These are phyloP conservation scores for Naja naja DNA, from an alignment of 2,113 vertebrate genomes.

Conservation along the genomic window DNA sequence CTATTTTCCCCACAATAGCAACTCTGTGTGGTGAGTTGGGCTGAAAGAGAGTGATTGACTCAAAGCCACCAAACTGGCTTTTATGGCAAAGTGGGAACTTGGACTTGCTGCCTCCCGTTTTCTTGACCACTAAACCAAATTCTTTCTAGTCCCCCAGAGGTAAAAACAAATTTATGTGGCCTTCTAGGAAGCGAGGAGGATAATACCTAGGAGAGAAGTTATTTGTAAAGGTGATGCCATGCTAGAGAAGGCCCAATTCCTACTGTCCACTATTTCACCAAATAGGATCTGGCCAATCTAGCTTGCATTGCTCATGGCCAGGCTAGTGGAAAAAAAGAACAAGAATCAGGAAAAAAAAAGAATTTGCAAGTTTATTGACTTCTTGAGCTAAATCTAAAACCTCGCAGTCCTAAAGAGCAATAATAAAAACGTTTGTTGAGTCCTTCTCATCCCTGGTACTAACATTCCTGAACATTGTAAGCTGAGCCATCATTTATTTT, in stretches of 20 bases:
- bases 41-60: neutral
- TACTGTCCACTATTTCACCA: neutral
- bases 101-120: neutral
- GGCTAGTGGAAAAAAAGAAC: neutral
- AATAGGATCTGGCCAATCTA: neutral
- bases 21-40: neutral
- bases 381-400: neutral
- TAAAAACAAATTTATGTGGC: neutral
- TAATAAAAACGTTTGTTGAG: neutral
- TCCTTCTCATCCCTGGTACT: neutral
- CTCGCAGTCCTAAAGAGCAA: neutral
- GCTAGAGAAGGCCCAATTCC: neutral
- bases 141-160: neutral
- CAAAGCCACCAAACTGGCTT: neutral
- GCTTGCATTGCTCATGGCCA: neutral
- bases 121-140: neutral
- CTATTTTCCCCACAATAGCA: neutral
- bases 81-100: neutral
- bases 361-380: neutral
- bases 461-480: neutral
- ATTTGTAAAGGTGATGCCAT: neutral
- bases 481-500: slow-evolving; percentile 25
- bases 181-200: neutral
- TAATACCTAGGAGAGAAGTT: neutral
- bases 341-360: neutral